Conservation (phyloP, 1,140 invertebrate genomes). For the Musca vetustissima region DNA sequence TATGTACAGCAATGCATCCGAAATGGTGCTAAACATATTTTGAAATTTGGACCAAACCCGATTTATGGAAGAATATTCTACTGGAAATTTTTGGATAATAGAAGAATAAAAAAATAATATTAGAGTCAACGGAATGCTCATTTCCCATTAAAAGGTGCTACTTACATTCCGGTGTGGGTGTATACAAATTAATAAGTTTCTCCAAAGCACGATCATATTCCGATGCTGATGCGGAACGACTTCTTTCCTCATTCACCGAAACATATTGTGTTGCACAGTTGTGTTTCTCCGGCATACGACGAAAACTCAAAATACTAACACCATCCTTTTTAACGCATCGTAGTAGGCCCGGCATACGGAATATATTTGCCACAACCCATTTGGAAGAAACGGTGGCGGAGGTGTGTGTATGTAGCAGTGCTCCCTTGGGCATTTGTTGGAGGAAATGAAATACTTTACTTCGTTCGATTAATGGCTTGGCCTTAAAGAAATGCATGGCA, state of each 20-base stretch:
- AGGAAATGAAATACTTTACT: slow-evolving; percentile 72
- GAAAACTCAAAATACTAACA: slow-evolving; percentile 49
- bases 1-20: slow-evolving; percentile 67
- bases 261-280: slow-evolving; percentile 60
- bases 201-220: slow-evolving; percentile 64
- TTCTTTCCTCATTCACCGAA: slow-evolving; percentile 53
- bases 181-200: slow-evolving; percentile 62
- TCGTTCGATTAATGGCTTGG: slow-evolving; percentile 63
- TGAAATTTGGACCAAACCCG: slow-evolving; percentile 66
- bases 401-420: slow-evolving; percentile 72
- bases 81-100: slow-evolving; percentile 29
- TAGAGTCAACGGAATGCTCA: neutral
- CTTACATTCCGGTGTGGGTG: slow-evolving; percentile 57
- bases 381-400: slow-evolving; percentile 65
- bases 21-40: slow-evolving; percentile 64
- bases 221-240: slow-evolving; percentile 50
- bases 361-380: slow-evolving; percentile 68
- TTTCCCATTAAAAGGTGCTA: slow-evolving; percentile 33
- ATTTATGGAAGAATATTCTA: slow-evolving; percentile 45
- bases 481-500: slow-evolving; percentile 67
- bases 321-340: slow-evolving; percentile 60
- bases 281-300: slow-evolving; percentile 39
- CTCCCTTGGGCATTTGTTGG: slow-evolving; percentile 71
- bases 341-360: slow-evolving; percentile 70
- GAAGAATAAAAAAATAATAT: neutral